Conservation (phyloP, 2,888 invertebrate species). For the Eucera pruinosa region DNA sequence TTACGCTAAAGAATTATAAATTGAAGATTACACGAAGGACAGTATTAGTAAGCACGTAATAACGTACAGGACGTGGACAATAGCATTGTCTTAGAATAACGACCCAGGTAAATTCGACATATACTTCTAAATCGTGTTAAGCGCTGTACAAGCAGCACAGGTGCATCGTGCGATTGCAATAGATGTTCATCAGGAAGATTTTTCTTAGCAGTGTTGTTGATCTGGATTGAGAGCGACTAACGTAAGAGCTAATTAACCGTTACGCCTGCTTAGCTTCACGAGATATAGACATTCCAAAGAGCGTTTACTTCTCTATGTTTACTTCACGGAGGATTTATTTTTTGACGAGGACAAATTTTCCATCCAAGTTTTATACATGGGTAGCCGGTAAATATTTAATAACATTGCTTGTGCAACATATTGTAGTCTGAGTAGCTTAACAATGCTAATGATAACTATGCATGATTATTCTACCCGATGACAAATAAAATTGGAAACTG, state of each 20-base stretch:
- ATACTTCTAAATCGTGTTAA: neutral
- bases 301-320: constrained; percentile 25
- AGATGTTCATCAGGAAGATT: constrained; percentile 25
- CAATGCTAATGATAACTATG: constrained; percentile 1
- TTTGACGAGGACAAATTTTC: constrained; percentile 28
- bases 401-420: neutral
- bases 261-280: constrained; percentile 51
- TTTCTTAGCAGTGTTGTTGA: constrained; percentile 38
- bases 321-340: constrained; percentile 27
- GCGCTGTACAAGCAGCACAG: neutral
- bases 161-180: neutral
- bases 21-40: too few species aligned
- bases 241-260: constrained; percentile 54
- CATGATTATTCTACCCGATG: neutral
- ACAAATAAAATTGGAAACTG: too few species aligned
- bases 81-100: neutral
- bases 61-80: too few species aligned
- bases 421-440: neutral
- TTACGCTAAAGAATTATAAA: too few species aligned
- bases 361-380: constrained; percentile 15
- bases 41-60: too few species aligned
- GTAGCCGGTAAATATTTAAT: constrained; percentile 42
- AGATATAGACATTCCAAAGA: constrained; percentile 43
- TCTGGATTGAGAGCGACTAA: constrained; percentile 27
- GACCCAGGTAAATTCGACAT: neutral